A percentile compares a stretch with the other conserved stretches of the same genome.
Evolutionary conservation across 2,113 vertebrate genomes (phyloP).

Genomic region (Corythoichthys intestinalis): DNA sequence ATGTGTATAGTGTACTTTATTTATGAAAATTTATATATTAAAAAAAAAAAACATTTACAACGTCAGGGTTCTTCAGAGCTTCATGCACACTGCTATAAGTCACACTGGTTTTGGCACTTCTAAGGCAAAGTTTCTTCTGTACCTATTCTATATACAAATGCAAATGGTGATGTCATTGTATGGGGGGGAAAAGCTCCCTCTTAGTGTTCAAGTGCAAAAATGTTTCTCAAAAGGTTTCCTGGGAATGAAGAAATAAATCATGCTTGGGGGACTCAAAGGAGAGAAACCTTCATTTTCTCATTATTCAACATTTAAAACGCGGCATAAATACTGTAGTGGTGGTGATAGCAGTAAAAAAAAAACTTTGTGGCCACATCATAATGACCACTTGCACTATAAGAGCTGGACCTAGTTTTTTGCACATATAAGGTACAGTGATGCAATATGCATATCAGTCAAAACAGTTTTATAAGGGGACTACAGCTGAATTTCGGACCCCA

Average conservation of each 20-base stretch:
- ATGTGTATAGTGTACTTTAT: conserved; percentile 31
- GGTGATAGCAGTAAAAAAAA: neutral
- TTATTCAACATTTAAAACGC: neutral
- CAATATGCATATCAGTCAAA: neutral
- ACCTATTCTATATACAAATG: neutral
- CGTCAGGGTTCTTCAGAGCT: conserved; percentile 8
- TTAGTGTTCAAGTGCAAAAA: conserved; percentile 10
- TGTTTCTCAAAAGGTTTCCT: neutral
- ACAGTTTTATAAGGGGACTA: too few species aligned
- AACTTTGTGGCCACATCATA: neutral
- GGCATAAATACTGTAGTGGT: conserved; percentile 18
- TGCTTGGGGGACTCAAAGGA: neutral
- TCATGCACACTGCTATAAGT: conserved; percentile 28
- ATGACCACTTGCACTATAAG: neutral
- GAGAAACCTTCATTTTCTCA: conserved; percentile 4
- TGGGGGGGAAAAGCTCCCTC: neutral
- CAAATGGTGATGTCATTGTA: neutral
- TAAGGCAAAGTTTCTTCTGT: conserved; percentile 19
- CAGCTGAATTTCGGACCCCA: too few species aligned
- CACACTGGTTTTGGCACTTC: conserved; percentile 46
- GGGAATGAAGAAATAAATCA: conserved; percentile 10
- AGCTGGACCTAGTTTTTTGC: neutral
- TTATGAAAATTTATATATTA: conserved; percentile 55
- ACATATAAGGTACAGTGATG: neutral
- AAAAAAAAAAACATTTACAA: conserved; percentile 36